Conservation (phyloP, 92 coral and sea anemone genomes). For the Heliopora coerulea region DNA sequence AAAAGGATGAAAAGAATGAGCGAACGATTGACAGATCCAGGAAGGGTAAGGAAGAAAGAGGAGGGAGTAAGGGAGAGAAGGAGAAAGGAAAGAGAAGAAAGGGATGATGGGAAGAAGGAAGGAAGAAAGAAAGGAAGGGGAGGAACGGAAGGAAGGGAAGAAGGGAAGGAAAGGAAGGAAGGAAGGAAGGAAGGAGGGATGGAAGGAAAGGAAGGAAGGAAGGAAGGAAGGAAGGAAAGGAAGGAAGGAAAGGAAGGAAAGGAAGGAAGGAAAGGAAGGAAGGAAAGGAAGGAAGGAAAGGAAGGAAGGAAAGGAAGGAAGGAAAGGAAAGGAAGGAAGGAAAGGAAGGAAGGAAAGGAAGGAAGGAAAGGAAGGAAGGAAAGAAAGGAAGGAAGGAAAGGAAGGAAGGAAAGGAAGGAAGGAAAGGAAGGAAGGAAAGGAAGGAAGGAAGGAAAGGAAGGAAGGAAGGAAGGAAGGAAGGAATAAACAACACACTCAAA, state of each 20-base stretch:
- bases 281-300: background rate
- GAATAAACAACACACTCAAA: too few species aligned
- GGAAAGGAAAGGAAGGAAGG: background rate
- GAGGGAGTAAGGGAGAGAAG: too few species aligned
- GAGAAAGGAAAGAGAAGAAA: background rate
- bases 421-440: conserved; percentile 11
- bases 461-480: background rate
- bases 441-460: too few species aligned
- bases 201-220: background rate
- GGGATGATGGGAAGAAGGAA: background rate
- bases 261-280: background rate
- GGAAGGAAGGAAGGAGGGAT: background rate
- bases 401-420: background rate
- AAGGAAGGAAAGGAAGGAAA: background rate
- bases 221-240: conserved; percentile 8
- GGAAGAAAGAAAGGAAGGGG: background rate
- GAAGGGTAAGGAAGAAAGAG: too few species aligned
- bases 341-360: background rate
- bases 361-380: background rate
- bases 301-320: background rate
- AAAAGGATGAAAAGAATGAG: too few species aligned
- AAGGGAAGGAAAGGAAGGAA: background rate
- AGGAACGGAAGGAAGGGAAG: background rate
- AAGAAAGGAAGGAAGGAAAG: background rate
- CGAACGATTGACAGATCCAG: too few species aligned